Evolutionary conservation across 2,113 vertebrate genomes (phyloP).

Genomic region (Ondatra zibethicus): DNA sequence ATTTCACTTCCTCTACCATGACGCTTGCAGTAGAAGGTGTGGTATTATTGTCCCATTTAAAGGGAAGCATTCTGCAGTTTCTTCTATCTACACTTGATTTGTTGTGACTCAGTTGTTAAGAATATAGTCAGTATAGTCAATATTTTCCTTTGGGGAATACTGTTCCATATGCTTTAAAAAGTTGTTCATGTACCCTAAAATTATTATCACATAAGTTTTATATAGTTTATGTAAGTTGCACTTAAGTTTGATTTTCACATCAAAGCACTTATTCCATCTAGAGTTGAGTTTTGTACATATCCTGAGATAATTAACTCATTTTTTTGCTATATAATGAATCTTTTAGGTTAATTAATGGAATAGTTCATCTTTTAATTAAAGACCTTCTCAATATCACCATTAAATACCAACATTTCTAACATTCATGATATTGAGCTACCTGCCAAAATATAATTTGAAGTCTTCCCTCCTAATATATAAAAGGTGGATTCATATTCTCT

Average conservation of each 20-base stretch:
- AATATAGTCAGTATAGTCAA: background rate
- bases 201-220: background rate
- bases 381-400: background rate
- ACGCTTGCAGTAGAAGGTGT: background rate
- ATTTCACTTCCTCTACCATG: background rate
- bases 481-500: slow-evolving; percentile 31
- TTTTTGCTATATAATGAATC: background rate
- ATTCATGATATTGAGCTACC: background rate
- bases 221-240: background rate
- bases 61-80: background rate
- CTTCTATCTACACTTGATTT: background rate
- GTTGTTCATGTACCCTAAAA: background rate
- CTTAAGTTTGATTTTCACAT: slow-evolving; percentile 36
- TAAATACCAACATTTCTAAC: slow-evolving; percentile 19
- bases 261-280: background rate
- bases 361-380: background rate
- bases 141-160: background rate
- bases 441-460: slow-evolving; percentile 46
- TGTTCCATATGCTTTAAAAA: background rate
- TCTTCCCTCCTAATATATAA: background rate
- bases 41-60: background rate
- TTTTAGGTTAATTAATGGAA: background rate
- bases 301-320: background rate
- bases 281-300: background rate
- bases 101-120: background rate